These are phyloP conservation scores for Orestias chungarensis DNA, from an alignment of 2,797 vertebrate genomes.

Conservation along the genomic window DNA sequence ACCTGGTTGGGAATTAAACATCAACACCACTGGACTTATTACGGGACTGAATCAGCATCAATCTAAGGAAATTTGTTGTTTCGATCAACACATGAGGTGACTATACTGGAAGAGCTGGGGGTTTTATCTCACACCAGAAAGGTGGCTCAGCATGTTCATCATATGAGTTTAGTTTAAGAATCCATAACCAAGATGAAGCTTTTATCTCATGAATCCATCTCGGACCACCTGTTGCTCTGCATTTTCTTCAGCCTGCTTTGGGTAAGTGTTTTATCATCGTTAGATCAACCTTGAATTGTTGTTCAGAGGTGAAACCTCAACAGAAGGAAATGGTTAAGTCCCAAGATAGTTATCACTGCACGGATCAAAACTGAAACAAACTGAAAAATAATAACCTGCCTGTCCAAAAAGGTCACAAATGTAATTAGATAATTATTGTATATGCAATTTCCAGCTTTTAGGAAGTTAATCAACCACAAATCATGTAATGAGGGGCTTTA, in stretches of 20 bases:
- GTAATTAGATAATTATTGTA: no score
- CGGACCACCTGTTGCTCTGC: constrained; percentile 38
- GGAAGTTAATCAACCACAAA: no score
- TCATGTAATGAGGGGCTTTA: no score
- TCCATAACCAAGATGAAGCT: constrained; percentile 11
- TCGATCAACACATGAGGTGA: constrained; percentile 32
- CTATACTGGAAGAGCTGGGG: constrained; percentile 3
- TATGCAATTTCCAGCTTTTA: no score
- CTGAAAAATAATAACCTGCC: no score
- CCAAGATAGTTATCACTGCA: rapidly evolving
- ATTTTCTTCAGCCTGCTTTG: constrained; percentile 49
- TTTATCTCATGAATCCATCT: constrained; percentile 42
- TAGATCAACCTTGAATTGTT: neutral
- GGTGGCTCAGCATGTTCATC: constrained; percentile 7
- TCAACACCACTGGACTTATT: constrained; percentile 49
- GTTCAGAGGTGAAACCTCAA: neutral
- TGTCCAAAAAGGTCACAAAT: no score
- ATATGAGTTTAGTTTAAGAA: constrained; percentile 11
- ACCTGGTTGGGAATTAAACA: constrained; percentile 64
- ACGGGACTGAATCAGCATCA: neutral
- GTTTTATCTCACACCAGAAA: neutral
- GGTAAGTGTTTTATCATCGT: constrained; percentile 64
- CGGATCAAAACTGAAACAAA: no score
- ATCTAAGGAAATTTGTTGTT: constrained; percentile 23
- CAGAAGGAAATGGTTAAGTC: constrained; percentile 9